Percentiles rank a stretch among this genome's conserved stretches.
Conservation (phyloP, 2,113 vertebrate genomes). For the Carollia perspicillata region DNA sequence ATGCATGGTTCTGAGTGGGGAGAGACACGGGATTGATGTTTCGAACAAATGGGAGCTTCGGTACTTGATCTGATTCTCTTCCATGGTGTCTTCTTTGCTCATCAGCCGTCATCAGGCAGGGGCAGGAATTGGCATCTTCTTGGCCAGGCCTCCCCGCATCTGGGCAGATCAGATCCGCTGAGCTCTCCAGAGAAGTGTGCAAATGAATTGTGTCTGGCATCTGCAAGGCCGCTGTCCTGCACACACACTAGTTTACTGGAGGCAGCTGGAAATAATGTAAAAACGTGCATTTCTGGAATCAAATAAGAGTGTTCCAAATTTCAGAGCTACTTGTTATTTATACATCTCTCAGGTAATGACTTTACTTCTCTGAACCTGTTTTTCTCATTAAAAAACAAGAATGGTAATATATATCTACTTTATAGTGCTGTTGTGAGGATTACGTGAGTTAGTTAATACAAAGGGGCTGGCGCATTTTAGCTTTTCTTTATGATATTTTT, state of each 20-base stretch:
- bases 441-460: background rate
- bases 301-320: background rate
- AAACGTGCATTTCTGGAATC: background rate
- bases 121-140: background rate
- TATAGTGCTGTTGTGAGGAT: background rate
- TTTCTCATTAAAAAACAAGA: constrained; percentile 6
- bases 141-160: background rate
- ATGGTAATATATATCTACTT: background rate
- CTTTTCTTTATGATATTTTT: background rate
- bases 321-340: background rate
- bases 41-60: background rate
- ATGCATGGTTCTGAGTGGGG: background rate
- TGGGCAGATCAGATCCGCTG: background rate
- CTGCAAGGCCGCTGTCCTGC: background rate
- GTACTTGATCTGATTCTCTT: background rate
- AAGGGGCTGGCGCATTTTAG: background rate
- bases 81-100: background rate
- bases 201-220: background rate
- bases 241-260: background rate
- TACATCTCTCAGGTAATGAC: background rate
- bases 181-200: background rate
- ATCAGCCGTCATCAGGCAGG: background rate
- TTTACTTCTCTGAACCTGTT: background rate
- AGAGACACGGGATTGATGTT: background rate
- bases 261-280: background rate